Conservation (phyloP, 2,888 invertebrate genomes). For the Biston betularia region DNA sequence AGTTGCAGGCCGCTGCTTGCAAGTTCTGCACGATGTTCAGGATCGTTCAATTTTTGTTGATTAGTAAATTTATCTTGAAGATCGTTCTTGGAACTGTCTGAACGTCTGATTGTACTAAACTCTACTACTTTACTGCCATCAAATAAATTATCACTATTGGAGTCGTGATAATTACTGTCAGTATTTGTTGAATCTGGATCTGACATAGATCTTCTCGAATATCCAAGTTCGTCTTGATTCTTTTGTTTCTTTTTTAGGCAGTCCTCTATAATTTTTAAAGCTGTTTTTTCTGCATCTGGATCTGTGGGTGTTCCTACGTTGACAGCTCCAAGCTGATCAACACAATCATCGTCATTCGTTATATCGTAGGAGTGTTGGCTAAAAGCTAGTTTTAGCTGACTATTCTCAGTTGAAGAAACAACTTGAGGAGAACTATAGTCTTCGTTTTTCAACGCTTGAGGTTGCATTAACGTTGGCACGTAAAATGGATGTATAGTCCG, state of each 20-base stretch:
- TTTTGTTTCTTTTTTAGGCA: conserved; percentile 22
- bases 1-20: conserved; percentile 51
- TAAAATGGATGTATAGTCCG: conserved; percentile 32
- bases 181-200: not conserved
- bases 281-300: conserved; percentile 2
- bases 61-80: not conserved
- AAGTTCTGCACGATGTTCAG: conserved; percentile 40
- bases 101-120: not conserved
- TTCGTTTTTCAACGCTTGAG: conserved; percentile 38
- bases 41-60: conserved; percentile 44
- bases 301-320: not conserved
- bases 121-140: conserved; percentile 5
- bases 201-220: conserved; percentile 24
- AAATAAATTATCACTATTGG: not conserved
- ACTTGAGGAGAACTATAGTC: conserved; percentile 9
- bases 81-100: not conserved
- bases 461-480: conserved; percentile 28
- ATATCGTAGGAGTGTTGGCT: not conserved
- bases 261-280: conserved; percentile 22
- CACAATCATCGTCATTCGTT: conserved; percentile 21
- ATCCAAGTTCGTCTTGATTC: not conserved
- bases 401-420: conserved; percentile 1
- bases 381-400: not conserved
- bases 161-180: not conserved
- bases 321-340: conserved; percentile 6